A percentile compares a stretch with the other conserved stretches of the same genome.
Conservation (phyloP, 35 echinoderm and acorn worm genomes). For the Heliocidaris tuberculata region DNA sequence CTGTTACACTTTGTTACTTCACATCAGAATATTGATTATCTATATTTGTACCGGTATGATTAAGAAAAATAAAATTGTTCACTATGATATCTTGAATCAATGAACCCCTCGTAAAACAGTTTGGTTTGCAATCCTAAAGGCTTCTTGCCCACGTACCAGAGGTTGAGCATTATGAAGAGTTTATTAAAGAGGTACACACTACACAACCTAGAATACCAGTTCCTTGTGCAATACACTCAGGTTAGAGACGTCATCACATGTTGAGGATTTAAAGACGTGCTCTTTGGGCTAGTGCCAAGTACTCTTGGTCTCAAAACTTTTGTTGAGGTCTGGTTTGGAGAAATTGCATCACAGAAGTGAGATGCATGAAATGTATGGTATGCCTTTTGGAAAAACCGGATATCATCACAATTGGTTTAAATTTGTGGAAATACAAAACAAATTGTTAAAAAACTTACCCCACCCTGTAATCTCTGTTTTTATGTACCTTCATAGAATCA, state of each 20-base stretch:
- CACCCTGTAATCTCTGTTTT: too few relatives aligned
- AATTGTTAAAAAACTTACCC: too few relatives aligned
- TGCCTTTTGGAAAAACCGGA: too few relatives aligned
- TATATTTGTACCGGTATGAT: background rate
- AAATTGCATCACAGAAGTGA: too few relatives aligned
- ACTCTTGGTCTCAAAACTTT: background rate
- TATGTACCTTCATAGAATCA: too few relatives aligned
- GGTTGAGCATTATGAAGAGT: background rate
- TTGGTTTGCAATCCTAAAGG: too few relatives aligned
- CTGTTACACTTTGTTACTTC: background rate
- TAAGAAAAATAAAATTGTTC: background rate
- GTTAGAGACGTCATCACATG: background rate
- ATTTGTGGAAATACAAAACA: too few relatives aligned
- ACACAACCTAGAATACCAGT: background rate
- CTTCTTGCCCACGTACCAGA: background rate
- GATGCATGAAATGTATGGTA: too few relatives aligned
- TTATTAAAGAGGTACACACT: background rate
- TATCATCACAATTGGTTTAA: too few relatives aligned
- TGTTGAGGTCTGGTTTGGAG: background rate
- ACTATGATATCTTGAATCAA: background rate
- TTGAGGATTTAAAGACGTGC: background rate
- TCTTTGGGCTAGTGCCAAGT: background rate
- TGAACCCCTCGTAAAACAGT: too few relatives aligned
- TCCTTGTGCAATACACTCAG: background rate
- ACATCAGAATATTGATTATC: background rate